Base-by-base conservation (phyloP, 2,113 vertebrate species). In the Pachypanchax playfairii region DNA sequence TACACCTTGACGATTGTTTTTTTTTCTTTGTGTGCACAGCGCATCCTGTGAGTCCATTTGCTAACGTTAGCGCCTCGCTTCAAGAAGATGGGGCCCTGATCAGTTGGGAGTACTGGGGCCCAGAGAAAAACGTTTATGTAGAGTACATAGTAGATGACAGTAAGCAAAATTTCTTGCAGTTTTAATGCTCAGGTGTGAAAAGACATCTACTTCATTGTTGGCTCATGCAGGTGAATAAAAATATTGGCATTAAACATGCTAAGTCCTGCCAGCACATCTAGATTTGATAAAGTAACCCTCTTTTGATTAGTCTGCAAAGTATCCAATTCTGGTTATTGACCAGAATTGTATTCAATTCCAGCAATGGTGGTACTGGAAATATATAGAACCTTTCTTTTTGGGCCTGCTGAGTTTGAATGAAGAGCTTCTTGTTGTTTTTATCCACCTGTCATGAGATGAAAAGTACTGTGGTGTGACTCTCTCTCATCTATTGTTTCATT, bases 51-150 rank as follows among this genome's bases (percentile, higher is more conserved):
- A 91, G 88, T 84, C 92, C 93, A 86, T 95, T 95, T 87, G 91
- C 92, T 86, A 98, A 96, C 88, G 62, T 98, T 90, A 95, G 86
- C 88, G 91, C 89, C 36, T 86, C 91, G 76, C 72, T 92, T 53
- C 89, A 87, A 88, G 92, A 95, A 87, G 94, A 93, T 54, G 94
- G 91, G 90, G 91, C 93, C 79, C 91, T 92, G 92, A 92, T 98
- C 94, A 94, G 92, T 93, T 98, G 96, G 95, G 93, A 96, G 73
- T 96, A 95, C 94, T 93, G 93, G 93, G 94, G 95, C 90, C 91
- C 90, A 82, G 94, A 96, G 88, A 92, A 87, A 82, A 94, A 88
- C 82, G 83, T 97, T 91, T 96, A 92, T 94, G 83, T 97, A 95
- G 94, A 98, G 91, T 97, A 97, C 93, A 89, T 89, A 91, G 88